Base-by-base conservation (phyloP, 2,888 invertebrate species). In the Trichopria drosophilae region DNA sequence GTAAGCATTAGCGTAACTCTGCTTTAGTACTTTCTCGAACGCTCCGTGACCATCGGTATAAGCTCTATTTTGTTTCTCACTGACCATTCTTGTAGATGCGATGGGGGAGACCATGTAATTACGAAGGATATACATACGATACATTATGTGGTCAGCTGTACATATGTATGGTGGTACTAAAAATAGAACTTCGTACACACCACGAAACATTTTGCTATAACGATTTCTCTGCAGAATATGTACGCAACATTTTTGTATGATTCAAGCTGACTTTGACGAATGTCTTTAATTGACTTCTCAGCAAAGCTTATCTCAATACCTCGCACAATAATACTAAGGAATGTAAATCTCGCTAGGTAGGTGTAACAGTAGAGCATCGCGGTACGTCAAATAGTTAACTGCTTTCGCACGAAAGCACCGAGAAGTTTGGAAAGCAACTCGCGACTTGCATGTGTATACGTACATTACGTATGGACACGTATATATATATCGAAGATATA, bases 1-100 rank as follows among this genome's bases (percentile, higher is more conserved):
- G 67, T 72, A 67, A 68, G 69, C 66, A 66, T 73, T 70, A 71
- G 62, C 60, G 63, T 70, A 68, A 73, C 66, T 63, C 65, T 65
- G 63, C 64, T 71, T 72, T 72, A 72, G 67, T 65, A 64, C 13
- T 13, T 20, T 12, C 44, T 48, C 48, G 45, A 49, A 45, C 28
- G 40, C 13, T 35, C 20, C 34, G 50, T 49, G 40, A 52, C 43
- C 52, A 55, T 55, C 55, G 52, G 50, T 24, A 24, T 55, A 55
- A 49, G 52, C 43, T 36, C 43, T 55, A 52, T 24, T 24, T 10
- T n/a, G 10, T 52, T 52, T 55, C 42, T 37, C 44, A 9, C 7
- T 28, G 24, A n/a, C 24, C 6, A 9, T 6, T 24, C 24, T 10
- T 9, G 24, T 10, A 24, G 10, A 10, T 24, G 24, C 24, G n/a